Conservation (phyloP, 2,797 vertebrate species). For the Catharus ustulatus region DNA sequence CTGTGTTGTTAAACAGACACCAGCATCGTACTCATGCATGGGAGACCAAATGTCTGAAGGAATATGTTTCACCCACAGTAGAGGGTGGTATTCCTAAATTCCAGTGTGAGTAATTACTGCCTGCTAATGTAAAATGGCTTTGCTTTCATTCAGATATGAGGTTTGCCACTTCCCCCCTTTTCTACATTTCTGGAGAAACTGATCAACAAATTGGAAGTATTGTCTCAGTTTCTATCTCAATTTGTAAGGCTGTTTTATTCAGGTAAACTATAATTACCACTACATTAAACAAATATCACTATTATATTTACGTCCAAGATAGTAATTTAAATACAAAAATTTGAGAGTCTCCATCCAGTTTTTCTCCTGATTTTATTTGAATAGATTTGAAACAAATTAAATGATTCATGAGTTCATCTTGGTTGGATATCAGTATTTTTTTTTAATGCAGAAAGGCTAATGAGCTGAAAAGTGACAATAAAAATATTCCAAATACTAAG, state of each 20-base stretch:
- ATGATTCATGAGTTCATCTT: conserved; percentile 53
- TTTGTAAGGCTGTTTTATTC: neutral
- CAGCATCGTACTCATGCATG: neutral
- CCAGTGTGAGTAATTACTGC: neutral
- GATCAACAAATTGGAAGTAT: neutral
- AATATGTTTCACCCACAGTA: neutral
- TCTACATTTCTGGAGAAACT: neutral
- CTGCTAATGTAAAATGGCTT: neutral
- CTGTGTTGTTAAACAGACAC: neutral
- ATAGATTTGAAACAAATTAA: conserved; percentile 62
- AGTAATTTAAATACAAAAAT: conserved; percentile 14
- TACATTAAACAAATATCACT: neutral
- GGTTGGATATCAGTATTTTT: conserved; percentile 47
- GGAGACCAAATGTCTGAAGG: neutral
- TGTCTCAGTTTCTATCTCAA: neutral
- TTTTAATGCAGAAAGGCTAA: conserved; percentile 50
- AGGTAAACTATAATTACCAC: neutral
- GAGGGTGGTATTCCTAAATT: neutral
- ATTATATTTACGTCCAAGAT: neutral
- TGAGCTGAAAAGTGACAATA: conserved; percentile 16
- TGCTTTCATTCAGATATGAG: neutral
- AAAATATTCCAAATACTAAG: conserved; percentile 31
- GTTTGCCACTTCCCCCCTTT: neutral
- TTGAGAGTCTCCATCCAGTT: neutral
- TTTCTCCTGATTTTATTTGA: conserved; percentile 30